These are phyloP conservation scores for Macrosiphum euphorbiae DNA, from an alignment of 2,888 invertebrate genomes.

Conservation along the genomic window DNA sequence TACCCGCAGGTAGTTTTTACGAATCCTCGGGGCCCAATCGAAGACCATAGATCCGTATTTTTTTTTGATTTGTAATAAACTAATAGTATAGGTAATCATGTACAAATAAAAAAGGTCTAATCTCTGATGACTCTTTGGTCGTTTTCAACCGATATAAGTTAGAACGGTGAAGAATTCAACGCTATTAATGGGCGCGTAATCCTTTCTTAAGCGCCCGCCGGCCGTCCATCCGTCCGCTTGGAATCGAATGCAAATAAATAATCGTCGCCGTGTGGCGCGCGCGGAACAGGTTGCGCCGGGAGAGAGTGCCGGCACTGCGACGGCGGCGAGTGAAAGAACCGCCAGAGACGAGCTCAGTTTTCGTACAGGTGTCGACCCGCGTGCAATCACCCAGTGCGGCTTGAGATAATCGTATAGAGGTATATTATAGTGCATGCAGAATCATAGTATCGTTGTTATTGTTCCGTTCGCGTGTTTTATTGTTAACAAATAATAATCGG, in stretches of 20 bases:
- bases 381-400: conserved; percentile 7
- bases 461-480: background rate
- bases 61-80: background rate
- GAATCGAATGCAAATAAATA: background rate
- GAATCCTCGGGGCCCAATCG: background rate
- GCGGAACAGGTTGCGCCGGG: conserved; percentile 53
- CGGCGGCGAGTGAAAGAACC: conserved; percentile 48
- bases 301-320: conserved; percentile 54
- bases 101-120: background rate
- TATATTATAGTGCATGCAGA: background rate
- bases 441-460: background rate
- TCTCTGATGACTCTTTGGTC: background rate
- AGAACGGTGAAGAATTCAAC: background rate
- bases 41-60: background rate
- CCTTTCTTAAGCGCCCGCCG: background rate
- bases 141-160: background rate
- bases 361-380: conserved; percentile 59
- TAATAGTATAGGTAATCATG: background rate
- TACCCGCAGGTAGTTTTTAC: too few relatives aligned
- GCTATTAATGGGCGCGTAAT: background rate
- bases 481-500: background rate
- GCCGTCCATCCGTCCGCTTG: background rate
- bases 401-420: background rate
- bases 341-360: conserved; percentile 61
- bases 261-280: conserved; percentile 7